phyloP scores from a whole-genome alignment of 2,888 invertebrate genomes.

The Helicoverpa assulta region DNA sequence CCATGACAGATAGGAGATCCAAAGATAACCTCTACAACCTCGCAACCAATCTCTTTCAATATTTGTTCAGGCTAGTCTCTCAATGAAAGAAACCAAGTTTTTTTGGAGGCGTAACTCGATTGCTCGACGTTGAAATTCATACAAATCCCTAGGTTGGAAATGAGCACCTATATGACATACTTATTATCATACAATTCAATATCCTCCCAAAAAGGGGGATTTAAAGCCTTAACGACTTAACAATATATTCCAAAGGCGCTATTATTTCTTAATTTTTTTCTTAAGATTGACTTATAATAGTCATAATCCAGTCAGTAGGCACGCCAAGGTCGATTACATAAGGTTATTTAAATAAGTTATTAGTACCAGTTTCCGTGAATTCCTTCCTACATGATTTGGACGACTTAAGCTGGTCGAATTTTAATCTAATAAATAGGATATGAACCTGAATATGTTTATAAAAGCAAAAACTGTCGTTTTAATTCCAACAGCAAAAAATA shows the following conservation, averaged over 20 bases:
- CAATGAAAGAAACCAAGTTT: too few species aligned
- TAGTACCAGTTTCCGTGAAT: slow-evolving; percentile 42
- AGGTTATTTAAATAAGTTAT: slow-evolving; percentile 37
- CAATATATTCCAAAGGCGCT: slow-evolving; percentile 8
- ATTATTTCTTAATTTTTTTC: background rate
- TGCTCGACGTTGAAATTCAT: too few species aligned
- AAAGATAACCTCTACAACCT: too few species aligned
- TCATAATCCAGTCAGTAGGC: slow-evolving; percentile 4
- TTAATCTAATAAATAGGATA: slow-evolving; percentile 4
- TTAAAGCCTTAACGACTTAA: background rate
- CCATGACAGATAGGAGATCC: too few species aligned
- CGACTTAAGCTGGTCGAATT: slow-evolving; percentile 2
- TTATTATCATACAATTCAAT: too few species aligned
- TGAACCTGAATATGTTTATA: too few species aligned
- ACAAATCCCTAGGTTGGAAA: too few species aligned
- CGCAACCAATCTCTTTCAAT: too few species aligned
- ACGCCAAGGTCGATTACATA: slow-evolving; percentile 41
- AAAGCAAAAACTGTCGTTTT: background rate
- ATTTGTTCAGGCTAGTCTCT: too few species aligned
- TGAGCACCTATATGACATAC: too few species aligned
- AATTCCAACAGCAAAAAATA: background rate
- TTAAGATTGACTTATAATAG: slow-evolving; percentile 11
- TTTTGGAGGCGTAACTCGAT: too few species aligned
- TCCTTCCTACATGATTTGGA: slow-evolving; percentile 33
- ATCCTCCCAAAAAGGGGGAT: too few species aligned